Percentiles rank a stretch among this genome's conserved stretches.
These are phyloP conservation scores for Pteronotus mesoamericanus DNA, from an alignment of 2,797 vertebrate species.

Conservation along the genomic window DNA sequence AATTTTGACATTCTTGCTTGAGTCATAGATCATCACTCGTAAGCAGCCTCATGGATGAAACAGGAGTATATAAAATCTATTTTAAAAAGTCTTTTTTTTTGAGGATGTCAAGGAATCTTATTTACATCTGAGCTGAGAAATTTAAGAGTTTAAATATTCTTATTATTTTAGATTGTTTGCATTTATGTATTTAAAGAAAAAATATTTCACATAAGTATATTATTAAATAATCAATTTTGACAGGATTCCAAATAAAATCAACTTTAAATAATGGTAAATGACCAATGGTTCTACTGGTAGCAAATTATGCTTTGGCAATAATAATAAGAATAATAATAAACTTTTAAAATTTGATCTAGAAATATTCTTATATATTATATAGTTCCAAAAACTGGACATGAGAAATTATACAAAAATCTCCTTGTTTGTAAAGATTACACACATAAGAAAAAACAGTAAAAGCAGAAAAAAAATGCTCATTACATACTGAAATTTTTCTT, in stretches of 20 bases:
- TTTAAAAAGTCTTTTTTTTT: not conserved
- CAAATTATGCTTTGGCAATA: not conserved
- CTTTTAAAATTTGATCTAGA: not conserved
- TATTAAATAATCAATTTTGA: not conserved
- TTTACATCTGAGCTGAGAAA: constrained; percentile 16
- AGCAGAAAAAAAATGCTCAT: not conserved
- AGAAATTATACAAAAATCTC: not conserved
- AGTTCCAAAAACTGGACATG: not conserved
- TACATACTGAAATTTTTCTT: not conserved
- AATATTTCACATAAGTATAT: not conserved
- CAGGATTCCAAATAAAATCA: not conserved
- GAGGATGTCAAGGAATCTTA: not conserved
- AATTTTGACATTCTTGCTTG: constrained; percentile 48
- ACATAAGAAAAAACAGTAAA: not conserved
- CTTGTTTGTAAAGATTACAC: not conserved
- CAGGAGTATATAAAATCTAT: not conserved
- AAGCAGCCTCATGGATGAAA: constrained; percentile 2
- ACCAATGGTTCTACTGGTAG: not conserved
- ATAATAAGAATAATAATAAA: not conserved
- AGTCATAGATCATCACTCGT: constrained; percentile 2
- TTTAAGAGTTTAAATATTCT: not conserved
- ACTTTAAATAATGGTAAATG: not conserved
- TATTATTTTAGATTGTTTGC: not conserved
- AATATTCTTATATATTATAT: not conserved
- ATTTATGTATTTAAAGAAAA: not conserved